Evolutionary conservation across 2,797 vertebrate species (phyloP).

Genomic region (Oreochromis grahami): DNA sequence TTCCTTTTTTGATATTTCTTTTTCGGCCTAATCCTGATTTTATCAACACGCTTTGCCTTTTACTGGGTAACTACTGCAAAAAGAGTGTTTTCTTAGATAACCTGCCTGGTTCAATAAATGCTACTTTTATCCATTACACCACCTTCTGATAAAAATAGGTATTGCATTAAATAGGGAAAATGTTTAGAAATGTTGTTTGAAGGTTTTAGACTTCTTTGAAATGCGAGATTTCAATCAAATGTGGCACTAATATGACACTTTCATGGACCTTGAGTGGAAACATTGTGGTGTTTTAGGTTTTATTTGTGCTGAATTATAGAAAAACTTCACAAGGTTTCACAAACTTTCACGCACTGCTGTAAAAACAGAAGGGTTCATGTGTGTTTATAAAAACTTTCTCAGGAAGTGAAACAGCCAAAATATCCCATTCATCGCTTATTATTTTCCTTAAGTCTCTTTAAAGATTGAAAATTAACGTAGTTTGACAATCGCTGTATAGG

Average conservation of each 20-base stretch:
- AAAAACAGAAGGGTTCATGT: neutral
- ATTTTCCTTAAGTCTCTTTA: neutral
- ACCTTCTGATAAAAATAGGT: neutral
- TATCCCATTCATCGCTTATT: neutral
- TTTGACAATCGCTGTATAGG: neutral
- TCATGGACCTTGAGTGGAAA: neutral
- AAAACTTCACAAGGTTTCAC: neutral
- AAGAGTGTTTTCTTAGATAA: neutral
- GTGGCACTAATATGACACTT: neutral
- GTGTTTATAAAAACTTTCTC: neutral
- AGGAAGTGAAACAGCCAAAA: neutral
- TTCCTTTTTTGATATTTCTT: neutral
- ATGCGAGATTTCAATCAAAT: neutral
- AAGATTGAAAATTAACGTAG: conserved; percentile 2
- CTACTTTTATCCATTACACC: neutral
- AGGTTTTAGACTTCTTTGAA: neutral
- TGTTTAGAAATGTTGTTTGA: neutral
- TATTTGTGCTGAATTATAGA: neutral
- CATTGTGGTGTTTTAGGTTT: neutral
- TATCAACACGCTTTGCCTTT: neutral
- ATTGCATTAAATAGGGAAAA: neutral
- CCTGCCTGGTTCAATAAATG: neutral
- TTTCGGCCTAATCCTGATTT: neutral
- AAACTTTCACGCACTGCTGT: neutral
- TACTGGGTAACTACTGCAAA: neutral